Conservation (phyloP, 1,140 invertebrate genomes). For the Drosophila pallidifrons region DNA sequence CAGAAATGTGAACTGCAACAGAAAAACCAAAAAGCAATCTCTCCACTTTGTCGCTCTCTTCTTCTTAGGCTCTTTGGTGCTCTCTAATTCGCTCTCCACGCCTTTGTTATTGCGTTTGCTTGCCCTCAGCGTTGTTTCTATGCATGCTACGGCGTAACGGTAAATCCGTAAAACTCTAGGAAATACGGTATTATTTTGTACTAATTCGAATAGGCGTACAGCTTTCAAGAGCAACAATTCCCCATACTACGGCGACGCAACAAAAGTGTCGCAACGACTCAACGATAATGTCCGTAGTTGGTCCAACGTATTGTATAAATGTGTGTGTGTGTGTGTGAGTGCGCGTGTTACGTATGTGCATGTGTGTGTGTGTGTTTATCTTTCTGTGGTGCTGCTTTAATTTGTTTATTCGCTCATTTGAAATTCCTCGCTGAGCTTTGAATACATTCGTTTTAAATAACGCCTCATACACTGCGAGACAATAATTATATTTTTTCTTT, state of each 20-base stretch:
- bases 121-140: slow-evolving; percentile 43
- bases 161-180: slow-evolving; percentile 79
- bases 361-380: slow-evolving; percentile 16
- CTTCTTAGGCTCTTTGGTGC: neutral
- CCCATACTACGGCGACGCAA: neutral
- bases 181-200: slow-evolving; percentile 84
- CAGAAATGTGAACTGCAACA: slow-evolving; percentile 19
- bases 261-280: slow-evolving; percentile 5
- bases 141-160: slow-evolving; percentile 67
- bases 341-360: neutral
- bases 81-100: no score
- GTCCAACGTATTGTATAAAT: neutral
- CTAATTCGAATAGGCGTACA: slow-evolving; percentile 81
- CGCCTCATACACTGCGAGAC: slow-evolving; percentile 29
- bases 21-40: neutral
- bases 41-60: neutral
- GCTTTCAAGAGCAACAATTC: slow-evolving; percentile 47
- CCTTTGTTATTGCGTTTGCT: neutral
- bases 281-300: slow-evolving; percentile 45
- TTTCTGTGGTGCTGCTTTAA: slow-evolving; percentile 54
- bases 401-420: slow-evolving; percentile 64
- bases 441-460: slow-evolving; percentile 69
- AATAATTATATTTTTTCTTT: neutral
- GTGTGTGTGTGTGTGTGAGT: neutral
- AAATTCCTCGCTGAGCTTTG: slow-evolving; percentile 58